phyloP scores from a whole-genome alignment of 2,113 vertebrate species.

The Seriola dumerili region DNA sequence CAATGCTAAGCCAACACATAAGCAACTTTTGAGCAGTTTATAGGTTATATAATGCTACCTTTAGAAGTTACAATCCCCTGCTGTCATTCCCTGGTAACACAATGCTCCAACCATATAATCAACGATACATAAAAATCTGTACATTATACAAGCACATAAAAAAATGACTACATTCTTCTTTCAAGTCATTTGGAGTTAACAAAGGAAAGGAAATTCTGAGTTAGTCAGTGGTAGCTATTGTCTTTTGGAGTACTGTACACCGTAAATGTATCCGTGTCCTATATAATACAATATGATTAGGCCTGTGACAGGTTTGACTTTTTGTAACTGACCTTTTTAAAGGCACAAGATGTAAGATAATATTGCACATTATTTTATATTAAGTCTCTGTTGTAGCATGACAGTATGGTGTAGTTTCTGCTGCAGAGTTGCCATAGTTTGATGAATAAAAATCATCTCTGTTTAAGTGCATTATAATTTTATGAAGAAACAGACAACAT shows the following conservation, averaged over 20 bases:
- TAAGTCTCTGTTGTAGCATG: neutral
- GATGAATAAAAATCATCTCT: constrained; percentile 6
- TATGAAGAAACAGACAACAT: constrained; percentile 8
- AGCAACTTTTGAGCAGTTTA: constrained; percentile 69
- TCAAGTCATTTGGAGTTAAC: neutral
- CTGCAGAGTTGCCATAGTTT: neutral
- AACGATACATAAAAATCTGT: neutral
- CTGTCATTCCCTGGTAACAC: neutral
- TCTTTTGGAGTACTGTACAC: constrained; percentile 1
- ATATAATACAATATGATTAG: constrained; percentile 18
- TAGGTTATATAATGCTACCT: constrained; percentile 27
- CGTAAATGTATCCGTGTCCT: constrained; percentile 28
- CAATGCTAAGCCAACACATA: constrained; percentile 69
- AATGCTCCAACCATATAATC: neutral
- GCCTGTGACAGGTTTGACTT: constrained; percentile 28
- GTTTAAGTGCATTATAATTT: neutral
- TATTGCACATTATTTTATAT: constrained; percentile 11
- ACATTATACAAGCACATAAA: neutral
- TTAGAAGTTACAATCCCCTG: constrained; percentile 29
- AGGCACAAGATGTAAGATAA: constrained; percentile 34
- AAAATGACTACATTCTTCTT: neutral
- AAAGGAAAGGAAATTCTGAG: neutral
- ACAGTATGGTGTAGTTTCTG: neutral
- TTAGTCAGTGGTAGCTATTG: neutral
- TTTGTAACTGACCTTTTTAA: constrained; percentile 36